Evolutionary conservation across 2,113 vertebrate genomes (phyloP).

Genomic region (Dasyprocta punctata): DNA sequence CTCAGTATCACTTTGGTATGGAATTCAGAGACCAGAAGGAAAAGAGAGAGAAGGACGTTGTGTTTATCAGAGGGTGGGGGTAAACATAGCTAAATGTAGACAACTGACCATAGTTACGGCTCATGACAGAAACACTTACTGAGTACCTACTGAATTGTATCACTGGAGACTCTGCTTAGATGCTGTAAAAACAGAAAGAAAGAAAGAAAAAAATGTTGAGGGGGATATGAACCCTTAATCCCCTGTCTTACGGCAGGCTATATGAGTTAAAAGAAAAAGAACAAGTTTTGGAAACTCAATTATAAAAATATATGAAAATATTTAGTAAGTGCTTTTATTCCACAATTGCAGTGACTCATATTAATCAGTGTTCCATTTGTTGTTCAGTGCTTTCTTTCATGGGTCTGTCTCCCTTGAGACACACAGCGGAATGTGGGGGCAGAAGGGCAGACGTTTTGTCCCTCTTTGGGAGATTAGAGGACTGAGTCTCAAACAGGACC

Average conservation of each 20-base stretch:
- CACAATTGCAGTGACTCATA: background rate
- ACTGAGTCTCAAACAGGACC: background rate
- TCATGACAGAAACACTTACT: background rate
- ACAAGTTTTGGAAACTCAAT: slow-evolving; percentile 3
- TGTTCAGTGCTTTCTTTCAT: background rate
- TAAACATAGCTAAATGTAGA: background rate
- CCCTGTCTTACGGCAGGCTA: background rate
- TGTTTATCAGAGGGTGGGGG: background rate
- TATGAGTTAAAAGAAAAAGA: background rate
- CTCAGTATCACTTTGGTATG: background rate
- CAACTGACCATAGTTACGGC: background rate
- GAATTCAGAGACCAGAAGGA: background rate
- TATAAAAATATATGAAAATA: slow-evolving; percentile 31
- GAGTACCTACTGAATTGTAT: background rate
- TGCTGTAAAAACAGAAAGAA: background rate
- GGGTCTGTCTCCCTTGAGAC: background rate
- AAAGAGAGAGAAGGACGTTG: background rate
- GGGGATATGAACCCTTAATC: slow-evolving; percentile 11
- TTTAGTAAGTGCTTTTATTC: background rate
- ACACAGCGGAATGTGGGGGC: background rate
- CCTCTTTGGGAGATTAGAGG: background rate
- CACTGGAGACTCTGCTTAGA: background rate
- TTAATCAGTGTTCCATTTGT: background rate
- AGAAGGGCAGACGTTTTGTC: background rate
- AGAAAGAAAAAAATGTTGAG: background rate